Conservation (phyloP, 1,140 invertebrate species). For the Mizuhopecten yessoensis region DNA sequence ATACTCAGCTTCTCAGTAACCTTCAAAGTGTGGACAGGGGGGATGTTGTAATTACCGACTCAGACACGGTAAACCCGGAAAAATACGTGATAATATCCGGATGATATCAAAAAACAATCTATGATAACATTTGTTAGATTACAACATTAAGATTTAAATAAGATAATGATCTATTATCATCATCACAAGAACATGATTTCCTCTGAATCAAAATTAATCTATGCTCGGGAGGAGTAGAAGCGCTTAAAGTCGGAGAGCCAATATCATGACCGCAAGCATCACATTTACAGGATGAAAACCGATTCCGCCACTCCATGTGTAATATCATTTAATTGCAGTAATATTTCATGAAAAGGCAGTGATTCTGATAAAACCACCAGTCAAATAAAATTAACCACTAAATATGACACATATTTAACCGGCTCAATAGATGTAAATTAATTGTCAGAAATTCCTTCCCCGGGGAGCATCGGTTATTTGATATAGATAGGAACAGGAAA, state of each 20-base stretch:
- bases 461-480: not conserved
- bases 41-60: not conserved
- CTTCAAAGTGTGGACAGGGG: not conserved
- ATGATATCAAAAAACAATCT: too few relatives aligned
- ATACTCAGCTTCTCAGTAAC: too few relatives aligned
- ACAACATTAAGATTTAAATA: too few relatives aligned
- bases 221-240: not conserved
- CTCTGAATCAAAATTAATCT: too few relatives aligned
- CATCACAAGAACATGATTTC: too few relatives aligned
- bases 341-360: not conserved
- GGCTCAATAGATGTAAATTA: not conserved
- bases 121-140: too few relatives aligned
- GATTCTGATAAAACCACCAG: not conserved
- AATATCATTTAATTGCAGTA: not conserved
- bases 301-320: not conserved
- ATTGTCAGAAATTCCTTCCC: not conserved
- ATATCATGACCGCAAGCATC: not conserved
- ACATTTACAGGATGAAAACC: not conserved
- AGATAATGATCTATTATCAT: too few relatives aligned
- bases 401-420: not conserved
- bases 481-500: not conserved
- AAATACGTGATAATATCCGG: not conserved
- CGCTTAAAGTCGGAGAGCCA: not conserved
- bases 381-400: constrained; percentile 23
- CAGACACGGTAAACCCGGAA: not conserved